phyloP scores from a whole-genome alignment of 2,113 vertebrate genomes.

The Pimephales promelas region DNA sequence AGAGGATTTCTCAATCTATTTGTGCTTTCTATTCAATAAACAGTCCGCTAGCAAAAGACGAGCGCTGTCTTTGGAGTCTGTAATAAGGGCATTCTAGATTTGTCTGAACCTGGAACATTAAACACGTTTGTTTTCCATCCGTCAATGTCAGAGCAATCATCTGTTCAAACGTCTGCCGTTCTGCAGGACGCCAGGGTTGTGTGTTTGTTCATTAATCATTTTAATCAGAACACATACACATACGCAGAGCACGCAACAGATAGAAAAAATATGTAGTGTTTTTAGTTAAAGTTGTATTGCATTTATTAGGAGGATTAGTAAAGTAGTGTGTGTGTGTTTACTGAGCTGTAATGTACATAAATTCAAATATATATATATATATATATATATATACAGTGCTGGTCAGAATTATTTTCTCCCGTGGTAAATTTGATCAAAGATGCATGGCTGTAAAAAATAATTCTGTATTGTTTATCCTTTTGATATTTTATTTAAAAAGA shows the following conservation, averaged over 20 bases:
- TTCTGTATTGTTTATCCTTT: too few species aligned
- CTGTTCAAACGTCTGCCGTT: slow-evolving; percentile 65
- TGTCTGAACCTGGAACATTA: slow-evolving; percentile 38
- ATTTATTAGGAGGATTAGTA: slow-evolving; percentile 58
- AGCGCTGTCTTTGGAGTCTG: slow-evolving; percentile 23
- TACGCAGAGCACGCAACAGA: slow-evolving; percentile 20
- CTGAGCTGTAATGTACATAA: too few species aligned
- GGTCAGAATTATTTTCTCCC: too few species aligned
- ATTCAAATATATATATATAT: not conserved
- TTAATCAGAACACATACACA: slow-evolving; percentile 28
- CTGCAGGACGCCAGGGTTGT: slow-evolving; percentile 51
- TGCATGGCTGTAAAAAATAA: too few species aligned
- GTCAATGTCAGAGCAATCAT: slow-evolving; percentile 66
- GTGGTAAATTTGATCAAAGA: too few species aligned
- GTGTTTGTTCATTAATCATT: slow-evolving; percentile 43
- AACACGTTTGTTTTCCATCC: slow-evolving; percentile 56
- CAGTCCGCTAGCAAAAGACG: not conserved
- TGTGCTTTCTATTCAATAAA: slow-evolving; percentile 18
- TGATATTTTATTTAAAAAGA: too few species aligned
- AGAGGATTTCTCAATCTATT: not conserved
- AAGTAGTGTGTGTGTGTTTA: slow-evolving; percentile 55
- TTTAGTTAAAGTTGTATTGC: slow-evolving; percentile 35
- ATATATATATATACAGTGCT: not conserved
- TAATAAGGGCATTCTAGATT: slow-evolving; percentile 42
- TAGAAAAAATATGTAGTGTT: not conserved